These are phyloP conservation scores for Mus spretus DNA, from an alignment of 2,797 vertebrate species.

Conservation along the genomic window DNA sequence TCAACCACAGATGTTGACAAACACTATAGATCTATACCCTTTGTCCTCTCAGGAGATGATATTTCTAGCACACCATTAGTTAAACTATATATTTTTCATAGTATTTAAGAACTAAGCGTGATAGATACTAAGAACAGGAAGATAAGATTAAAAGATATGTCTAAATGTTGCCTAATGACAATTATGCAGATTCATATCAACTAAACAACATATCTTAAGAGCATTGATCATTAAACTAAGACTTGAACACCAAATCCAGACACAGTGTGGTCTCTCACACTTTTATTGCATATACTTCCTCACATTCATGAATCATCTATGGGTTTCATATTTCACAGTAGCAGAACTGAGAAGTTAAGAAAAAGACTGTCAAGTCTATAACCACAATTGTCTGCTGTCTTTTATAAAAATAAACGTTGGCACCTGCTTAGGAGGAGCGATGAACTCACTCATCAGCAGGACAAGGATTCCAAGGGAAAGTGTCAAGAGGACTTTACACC, in stretches of 20 bases:
- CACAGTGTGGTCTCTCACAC: too few relatives aligned
- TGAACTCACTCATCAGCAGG: not conserved
- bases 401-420: not conserved
- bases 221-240: not conserved
- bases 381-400: not conserved
- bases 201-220: not conserved
- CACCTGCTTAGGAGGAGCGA: not conserved
- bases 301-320: not conserved
- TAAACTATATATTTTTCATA: conserved; percentile 11
- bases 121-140: not conserved
- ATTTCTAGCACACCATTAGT: conserved; percentile 25
- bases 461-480: not conserved
- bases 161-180: not conserved
- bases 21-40: not conserved
- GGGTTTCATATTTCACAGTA: not conserved
- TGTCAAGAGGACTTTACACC: not conserved
- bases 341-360: not conserved
- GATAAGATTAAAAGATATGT: not conserved
- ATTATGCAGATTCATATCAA: not conserved
- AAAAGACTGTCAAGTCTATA: not conserved
- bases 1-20: conserved; percentile 2
- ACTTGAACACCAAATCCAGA: not conserved
- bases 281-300: not conserved
- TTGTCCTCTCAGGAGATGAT: not conserved
- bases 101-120: not conserved